Conservation (phyloP, 2,888 invertebrate species). For the Drosophila pseudotakahashii region DNA sequence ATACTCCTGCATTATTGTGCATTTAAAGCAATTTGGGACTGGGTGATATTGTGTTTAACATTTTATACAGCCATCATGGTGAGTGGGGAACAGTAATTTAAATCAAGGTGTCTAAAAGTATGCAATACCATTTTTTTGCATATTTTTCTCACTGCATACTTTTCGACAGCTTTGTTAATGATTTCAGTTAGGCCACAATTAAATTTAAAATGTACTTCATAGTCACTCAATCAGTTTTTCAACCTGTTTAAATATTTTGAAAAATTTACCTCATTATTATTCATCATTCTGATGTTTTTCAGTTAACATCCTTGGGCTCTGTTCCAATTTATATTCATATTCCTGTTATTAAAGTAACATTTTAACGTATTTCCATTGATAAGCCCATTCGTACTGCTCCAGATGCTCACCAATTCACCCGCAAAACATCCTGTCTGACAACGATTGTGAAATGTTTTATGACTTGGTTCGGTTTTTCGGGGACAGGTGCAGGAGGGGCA, state of each 20-base stretch:
- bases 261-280: no score
- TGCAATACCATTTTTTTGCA: background rate
- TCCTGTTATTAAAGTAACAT: background rate
- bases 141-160: no score
- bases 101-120: background rate
- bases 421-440: conserved; percentile 6
- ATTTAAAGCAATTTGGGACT: conserved; percentile 99
- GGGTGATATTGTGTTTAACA: conserved; percentile 99
- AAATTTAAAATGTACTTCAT: no score
- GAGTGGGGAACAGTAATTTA: conserved; percentile 49
- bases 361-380: background rate
- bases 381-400: background rate
- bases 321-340: background rate
- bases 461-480: conserved; percentile 7
- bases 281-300: no score
- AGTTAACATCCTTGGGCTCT: background rate
- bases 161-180: no score
- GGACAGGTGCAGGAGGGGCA: background rate
- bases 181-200: no score
- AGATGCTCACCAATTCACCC: background rate
- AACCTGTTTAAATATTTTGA: no score
- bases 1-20: conserved; percentile 99
- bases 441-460: conserved; percentile 11
- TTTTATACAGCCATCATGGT: conserved; percentile 95
- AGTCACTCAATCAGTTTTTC: no score